Base-by-base conservation (phyloP, 2,113 vertebrate genomes). In the Neoarius graeffei region DNA sequence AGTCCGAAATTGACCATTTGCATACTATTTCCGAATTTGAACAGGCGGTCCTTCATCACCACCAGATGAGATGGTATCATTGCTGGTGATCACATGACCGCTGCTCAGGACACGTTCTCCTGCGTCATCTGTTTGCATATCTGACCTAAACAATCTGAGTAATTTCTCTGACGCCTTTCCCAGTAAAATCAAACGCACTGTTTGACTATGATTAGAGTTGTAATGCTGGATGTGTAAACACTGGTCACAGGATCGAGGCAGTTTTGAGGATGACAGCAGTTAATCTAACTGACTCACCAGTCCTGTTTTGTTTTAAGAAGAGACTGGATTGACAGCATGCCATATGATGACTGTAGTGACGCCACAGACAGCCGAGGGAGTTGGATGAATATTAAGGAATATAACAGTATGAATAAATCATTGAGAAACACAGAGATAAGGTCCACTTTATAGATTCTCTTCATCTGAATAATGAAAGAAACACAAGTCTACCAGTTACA, bases 251-350 rank as follows among this genome's bases (percentile, higher is more conserved):
- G 79, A 69, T 86, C 14, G 15, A 60, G 52, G 86, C 84, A 79
- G 86, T 86, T 88, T 79, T 35, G 60, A 27, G 83, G 27, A 62
- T 25, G 56, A 52, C 5, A 35, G 27, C 69, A 9, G 57, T 76
- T 71, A 77, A 73, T 85, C 60, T n/a, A 27, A 88, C 35, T 67
- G 52, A 59, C 79, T 88, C 85, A 80, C 50, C 48, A 86, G 82
- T 5, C 48, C 54, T 69, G 42, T 79, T 88, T 86, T 85, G 66
- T 85, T 73, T 89, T 67, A 56, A 64, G 77, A 83, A 59, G 52
- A 62, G 83, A 76, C 48, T 15, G 59, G 54, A 42, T 52, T 74
- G 89, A 87, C 80, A 77, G 56, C 67, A 13, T 80, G 83, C 83
- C 83, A 82, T 25, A 15, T 17, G 59, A 88, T 20, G 86, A 87